Evolutionary conservation across 2,797 vertebrate genomes (phyloP).

Genomic region (Fistularia tabacaria): DNA sequence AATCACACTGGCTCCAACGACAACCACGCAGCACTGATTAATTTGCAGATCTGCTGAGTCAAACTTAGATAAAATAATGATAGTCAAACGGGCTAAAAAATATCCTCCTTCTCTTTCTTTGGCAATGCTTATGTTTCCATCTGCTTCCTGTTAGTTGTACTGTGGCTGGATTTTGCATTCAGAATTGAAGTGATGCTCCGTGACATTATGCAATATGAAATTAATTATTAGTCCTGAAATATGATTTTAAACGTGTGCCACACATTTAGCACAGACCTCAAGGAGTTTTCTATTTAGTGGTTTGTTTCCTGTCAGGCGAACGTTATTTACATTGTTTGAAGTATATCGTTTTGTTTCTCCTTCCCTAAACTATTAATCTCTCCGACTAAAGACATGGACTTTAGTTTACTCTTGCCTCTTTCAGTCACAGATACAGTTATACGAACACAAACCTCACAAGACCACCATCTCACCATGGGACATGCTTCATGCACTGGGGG

Average conservation of each 20-base stretch:
- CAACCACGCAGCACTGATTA: no score
- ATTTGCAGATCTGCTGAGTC: no score
- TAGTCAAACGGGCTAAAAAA: slow-evolving; percentile 4
- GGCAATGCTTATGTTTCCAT: slow-evolving; percentile 46
- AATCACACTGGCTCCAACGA: no score
- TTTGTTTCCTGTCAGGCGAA: slow-evolving; percentile 8
- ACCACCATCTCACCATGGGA: slow-evolving; percentile 42
- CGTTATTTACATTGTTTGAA: slow-evolving; percentile 5
- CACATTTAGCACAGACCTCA: slow-evolving; percentile 2
- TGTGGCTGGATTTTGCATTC: slow-evolving; percentile 20
- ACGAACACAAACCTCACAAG: slow-evolving; percentile 39
- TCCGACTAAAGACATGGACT: slow-evolving; percentile 22
- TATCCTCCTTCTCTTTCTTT: slow-evolving; percentile 49
- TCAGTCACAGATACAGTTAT: slow-evolving; percentile 25
- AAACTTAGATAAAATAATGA: no score
- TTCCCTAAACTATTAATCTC: background rate
- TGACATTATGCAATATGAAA: slow-evolving; percentile 27
- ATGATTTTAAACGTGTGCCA: slow-evolving; percentile 6
- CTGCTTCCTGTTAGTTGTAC: slow-evolving; percentile 47
- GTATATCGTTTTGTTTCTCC: slow-evolving; percentile 14
- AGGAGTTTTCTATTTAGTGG: background rate
- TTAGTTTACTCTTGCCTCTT: slow-evolving; percentile 24
- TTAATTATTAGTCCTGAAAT: slow-evolving; percentile 26
- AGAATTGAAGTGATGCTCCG: slow-evolving; percentile 20
- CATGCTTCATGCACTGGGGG: slow-evolving; percentile 58